A percentile compares a stretch with the other conserved stretches of the same genome.
Evolutionary conservation across 2,888 invertebrate species (phyloP).

Genomic region (Cosmorhoe ocellata): DNA sequence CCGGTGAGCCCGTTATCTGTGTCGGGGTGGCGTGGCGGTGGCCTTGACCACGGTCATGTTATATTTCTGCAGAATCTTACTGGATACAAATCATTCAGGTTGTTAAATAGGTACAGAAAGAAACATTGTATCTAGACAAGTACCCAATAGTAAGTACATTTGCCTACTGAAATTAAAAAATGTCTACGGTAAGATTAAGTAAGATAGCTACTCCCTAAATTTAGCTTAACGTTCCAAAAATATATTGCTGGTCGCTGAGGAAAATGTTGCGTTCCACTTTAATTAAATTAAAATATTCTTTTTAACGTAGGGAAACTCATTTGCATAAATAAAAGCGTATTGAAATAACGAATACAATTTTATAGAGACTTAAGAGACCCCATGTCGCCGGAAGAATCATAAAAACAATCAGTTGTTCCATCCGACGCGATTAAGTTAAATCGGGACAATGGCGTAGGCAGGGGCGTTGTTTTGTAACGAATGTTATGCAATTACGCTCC

Average conservation of each 20-base stretch:
- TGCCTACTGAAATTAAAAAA: constrained; percentile 17
- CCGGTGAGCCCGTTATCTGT: constrained; percentile 29
- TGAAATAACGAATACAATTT: constrained; percentile 29
- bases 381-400: constrained; percentile 33
- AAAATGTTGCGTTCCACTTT: constrained; percentile 17
- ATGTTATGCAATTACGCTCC: constrained; percentile 31
- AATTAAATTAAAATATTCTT: constrained; percentile 25
- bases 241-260: constrained; percentile 12
- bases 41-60: constrained; percentile 43
- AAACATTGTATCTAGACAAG: too few species aligned
- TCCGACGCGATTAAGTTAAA: constrained; percentile 40
- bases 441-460: constrained; percentile 38
- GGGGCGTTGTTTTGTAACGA: constrained; percentile 24
- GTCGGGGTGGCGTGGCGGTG: constrained; percentile 23
- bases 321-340: constrained; percentile 22
- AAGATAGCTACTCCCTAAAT: background rate
- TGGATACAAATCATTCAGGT: constrained; percentile 24
- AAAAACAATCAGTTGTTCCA: constrained; percentile 41
- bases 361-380: constrained; percentile 25
- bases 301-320: constrained; percentile 20
- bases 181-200: constrained; percentile 3
- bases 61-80: constrained; percentile 37
- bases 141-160: too few species aligned
- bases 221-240: constrained; percentile 7
- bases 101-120: too few species aligned